These are phyloP conservation scores for Drosophila sproati DNA, from an alignment of 1,140 invertebrate genomes.

Conservation along the genomic window DNA sequence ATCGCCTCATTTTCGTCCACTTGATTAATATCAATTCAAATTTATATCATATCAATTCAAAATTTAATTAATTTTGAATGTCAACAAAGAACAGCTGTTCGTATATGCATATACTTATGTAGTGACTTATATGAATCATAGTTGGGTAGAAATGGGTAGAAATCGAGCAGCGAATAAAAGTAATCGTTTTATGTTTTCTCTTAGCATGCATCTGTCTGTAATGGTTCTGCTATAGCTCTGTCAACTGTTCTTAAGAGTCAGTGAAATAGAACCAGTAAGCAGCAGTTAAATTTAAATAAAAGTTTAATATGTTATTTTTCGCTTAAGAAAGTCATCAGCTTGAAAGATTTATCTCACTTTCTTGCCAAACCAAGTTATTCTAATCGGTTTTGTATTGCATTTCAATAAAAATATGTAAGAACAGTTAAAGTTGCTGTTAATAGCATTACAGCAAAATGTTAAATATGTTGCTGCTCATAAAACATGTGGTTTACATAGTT, in stretches of 20 bases:
- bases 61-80: neutral
- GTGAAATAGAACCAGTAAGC: neutral
- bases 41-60: no score
- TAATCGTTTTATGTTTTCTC: neutral
- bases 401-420: neutral
- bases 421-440: neutral
- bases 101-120: neutral
- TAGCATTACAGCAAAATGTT: slow-evolving; percentile 20
- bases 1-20: no score
- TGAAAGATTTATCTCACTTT: neutral
- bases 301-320: neutral
- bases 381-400: neutral
- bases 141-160: neutral
- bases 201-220: no score
- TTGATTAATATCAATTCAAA: no score
- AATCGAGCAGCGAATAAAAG: neutral
- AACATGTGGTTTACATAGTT: slow-evolving; percentile 32
- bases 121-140: no score
- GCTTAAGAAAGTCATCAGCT: neutral
- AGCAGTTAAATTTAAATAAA: neutral
- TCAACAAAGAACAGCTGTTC: slow-evolving; percentile 1
- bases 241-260: no score
- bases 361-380: neutral
- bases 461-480: neutral
- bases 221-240: no score